These are phyloP conservation scores for Metopolophium dirhodum DNA, from an alignment of 1,140 invertebrate species.

Conservation along the genomic window DNA sequence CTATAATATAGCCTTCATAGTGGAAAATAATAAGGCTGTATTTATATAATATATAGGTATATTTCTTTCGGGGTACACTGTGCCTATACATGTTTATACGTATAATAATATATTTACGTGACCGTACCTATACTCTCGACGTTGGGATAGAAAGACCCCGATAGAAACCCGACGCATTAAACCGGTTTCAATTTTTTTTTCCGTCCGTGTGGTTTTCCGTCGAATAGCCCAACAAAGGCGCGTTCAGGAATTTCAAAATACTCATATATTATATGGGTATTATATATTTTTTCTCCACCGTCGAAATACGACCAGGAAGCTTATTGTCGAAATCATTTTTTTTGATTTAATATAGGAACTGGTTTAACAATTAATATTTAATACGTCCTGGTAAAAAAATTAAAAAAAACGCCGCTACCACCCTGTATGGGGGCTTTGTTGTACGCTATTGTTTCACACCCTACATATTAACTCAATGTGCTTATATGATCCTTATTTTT, in stretches of 20 bases:
- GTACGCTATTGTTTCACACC: constrained; percentile 32
- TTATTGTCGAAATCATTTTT: constrained; percentile 41
- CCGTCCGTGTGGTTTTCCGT: constrained; percentile 31
- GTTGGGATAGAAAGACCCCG: constrained; percentile 21
- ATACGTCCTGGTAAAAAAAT: neutral
- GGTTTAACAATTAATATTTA: constrained; percentile 39
- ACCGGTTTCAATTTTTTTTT: constrained; percentile 54
- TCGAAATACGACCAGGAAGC: constrained; percentile 21
- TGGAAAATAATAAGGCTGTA: constrained; percentile 4
- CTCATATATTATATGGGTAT: neutral
- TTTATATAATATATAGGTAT: constrained; percentile 2
- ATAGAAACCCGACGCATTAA: constrained; percentile 34
- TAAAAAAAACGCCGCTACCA: neutral
- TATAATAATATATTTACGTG: neutral
- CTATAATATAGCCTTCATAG: neutral
- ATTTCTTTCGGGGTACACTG: constrained; percentile 28
- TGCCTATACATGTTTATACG: neutral
- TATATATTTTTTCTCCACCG: constrained; percentile 24
- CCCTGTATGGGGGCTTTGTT: neutral
- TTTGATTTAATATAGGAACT: constrained; percentile 25
- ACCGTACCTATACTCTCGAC: neutral
- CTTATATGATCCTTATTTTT: constrained; percentile 33
- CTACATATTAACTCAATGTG: neutral
- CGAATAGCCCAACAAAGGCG: constrained; percentile 43
- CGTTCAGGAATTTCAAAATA: constrained; percentile 43